These are phyloP conservation scores for Aphidius colemani DNA, from an alignment of 2,888 invertebrate species.

Conservation along the genomic window DNA sequence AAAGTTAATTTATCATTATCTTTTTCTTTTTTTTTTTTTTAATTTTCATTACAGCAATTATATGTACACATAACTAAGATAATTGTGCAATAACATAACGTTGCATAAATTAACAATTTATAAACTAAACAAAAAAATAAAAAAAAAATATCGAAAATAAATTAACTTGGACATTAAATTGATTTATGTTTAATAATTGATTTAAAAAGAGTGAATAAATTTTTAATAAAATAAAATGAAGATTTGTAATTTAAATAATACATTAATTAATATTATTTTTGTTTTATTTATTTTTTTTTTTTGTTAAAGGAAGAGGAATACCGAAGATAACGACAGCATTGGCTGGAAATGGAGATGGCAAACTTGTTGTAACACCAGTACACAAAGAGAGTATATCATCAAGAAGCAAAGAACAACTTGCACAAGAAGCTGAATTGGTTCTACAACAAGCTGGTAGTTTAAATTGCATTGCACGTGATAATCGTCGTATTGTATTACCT, in stretches of 20 bases:
- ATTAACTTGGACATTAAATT: too few relatives aligned
- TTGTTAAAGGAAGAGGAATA: slow-evolving; percentile 60
- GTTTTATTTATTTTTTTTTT: slow-evolving; percentile 13
- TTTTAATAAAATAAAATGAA: not conserved
- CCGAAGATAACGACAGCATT: slow-evolving; percentile 60
- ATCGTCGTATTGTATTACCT: slow-evolving; percentile 41
- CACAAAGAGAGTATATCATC: slow-evolving; percentile 70
- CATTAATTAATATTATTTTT: slow-evolving; percentile 18
- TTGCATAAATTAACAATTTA: too few relatives aligned
- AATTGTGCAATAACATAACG: too few relatives aligned
- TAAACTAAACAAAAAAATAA: not conserved
- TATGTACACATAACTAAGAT: too few relatives aligned
- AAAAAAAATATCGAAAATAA: not conserved
- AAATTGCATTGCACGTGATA: slow-evolving; percentile 64
- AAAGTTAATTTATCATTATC: too few relatives aligned
- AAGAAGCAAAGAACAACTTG: slow-evolving; percentile 73
- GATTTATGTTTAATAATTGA: not conserved
- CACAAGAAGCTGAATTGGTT: slow-evolving; percentile 77
- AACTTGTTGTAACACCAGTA: slow-evolving; percentile 61
- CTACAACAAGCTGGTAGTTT: slow-evolving; percentile 75
- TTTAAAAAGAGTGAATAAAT: not conserved
- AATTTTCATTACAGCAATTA: too few relatives aligned
- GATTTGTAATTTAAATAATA: not conserved
- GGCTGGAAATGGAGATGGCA: slow-evolving; percentile 61
- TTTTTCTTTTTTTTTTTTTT: too few relatives aligned